A percentile compares a stretch with the other conserved stretches of the same genome.
Evolutionary conservation across 2,888 invertebrate genomes (phyloP).

Genomic region (Leucoptera coffeella): DNA sequence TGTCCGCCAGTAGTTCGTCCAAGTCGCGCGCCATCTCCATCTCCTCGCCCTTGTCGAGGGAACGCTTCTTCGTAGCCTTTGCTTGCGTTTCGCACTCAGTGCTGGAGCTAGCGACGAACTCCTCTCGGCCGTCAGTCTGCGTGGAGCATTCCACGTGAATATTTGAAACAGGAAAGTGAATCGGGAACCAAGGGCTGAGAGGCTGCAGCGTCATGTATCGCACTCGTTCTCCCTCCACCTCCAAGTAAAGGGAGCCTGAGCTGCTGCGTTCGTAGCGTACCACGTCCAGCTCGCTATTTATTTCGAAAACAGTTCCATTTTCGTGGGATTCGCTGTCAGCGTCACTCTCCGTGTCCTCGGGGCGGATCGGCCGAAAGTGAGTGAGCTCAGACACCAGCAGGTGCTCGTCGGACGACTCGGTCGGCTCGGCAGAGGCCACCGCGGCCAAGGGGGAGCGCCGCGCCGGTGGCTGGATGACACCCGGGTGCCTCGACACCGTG

Average conservation of each 20-base stretch:
- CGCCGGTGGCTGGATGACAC: slow-evolving; percentile 10
- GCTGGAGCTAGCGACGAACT: slow-evolving; percentile 16
- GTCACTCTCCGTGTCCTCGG: slow-evolving; percentile 26
- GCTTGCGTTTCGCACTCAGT: slow-evolving; percentile 20
- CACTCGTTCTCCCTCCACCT: slow-evolving; percentile 37
- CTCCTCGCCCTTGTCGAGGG: slow-evolving; percentile 34
- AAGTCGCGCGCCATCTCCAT: slow-evolving; percentile 55
- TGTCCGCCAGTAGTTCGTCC: slow-evolving; percentile 56
- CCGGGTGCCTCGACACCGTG: too few relatives aligned
- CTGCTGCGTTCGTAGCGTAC: slow-evolving; percentile 62
- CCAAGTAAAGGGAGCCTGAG: slow-evolving; percentile 56
- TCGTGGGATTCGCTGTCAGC: slow-evolving; percentile 28
- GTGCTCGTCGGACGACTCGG: slow-evolving; percentile 63
- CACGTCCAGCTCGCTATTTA: slow-evolving; percentile 55
- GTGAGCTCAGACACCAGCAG: slow-evolving; percentile 70
- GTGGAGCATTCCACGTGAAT: too few relatives aligned
- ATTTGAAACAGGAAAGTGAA: too few relatives aligned
- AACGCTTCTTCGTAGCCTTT: slow-evolving; percentile 35
- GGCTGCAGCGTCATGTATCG: too few relatives aligned
- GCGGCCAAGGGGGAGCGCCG: slow-evolving; percentile 38
- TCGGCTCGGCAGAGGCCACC: slow-evolving; percentile 35
- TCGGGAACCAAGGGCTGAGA: too few relatives aligned
- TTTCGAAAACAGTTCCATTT: slow-evolving; percentile 70
- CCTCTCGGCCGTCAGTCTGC: slow-evolving; percentile 10
- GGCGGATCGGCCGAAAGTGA: slow-evolving; percentile 77